Conservation (phyloP, 2,113 vertebrate genomes). For the Poeciliopsis turrubarensis region DNA sequence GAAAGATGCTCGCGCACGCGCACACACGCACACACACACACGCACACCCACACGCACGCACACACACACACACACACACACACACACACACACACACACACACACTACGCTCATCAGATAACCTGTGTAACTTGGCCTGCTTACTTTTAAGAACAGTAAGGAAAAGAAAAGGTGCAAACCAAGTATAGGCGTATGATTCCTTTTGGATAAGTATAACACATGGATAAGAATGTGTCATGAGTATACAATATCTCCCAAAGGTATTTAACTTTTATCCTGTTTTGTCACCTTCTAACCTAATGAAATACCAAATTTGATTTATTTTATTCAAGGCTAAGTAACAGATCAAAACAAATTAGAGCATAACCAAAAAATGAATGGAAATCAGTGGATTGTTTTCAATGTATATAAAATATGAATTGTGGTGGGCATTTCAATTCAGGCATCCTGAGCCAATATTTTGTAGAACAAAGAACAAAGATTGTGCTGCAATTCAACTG, state of each 20-base stretch:
- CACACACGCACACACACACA: slow-evolving; percentile 16
- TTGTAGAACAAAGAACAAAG: too few relatives aligned
- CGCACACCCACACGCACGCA: slow-evolving; percentile 21
- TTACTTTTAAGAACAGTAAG: slow-evolving; percentile 36
- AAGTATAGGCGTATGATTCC: too few relatives aligned
- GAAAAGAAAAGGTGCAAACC: slow-evolving; percentile 17
- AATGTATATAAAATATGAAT: background rate
- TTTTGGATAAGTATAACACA: too few relatives aligned
- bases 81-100: slow-evolving; percentile 12
- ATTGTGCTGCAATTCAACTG: too few relatives aligned
- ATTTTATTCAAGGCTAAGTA: background rate
- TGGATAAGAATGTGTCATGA: background rate
- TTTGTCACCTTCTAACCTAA: background rate
- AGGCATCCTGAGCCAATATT: too few relatives aligned
- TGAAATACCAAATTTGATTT: background rate
- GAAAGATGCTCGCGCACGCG: slow-evolving; percentile 25
- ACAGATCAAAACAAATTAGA: background rate
- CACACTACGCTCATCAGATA: slow-evolving; percentile 22
- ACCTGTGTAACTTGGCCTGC: slow-evolving; percentile 42
- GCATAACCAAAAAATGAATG: background rate
- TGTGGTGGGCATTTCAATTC: background rate
- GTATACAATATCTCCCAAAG: background rate
- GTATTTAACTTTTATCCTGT: background rate
- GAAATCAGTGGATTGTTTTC: background rate
- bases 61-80: slow-evolving; percentile 22